Conservation (phyloP, 2,888 invertebrate genomes). For the Plemyria rubiginata region DNA sequence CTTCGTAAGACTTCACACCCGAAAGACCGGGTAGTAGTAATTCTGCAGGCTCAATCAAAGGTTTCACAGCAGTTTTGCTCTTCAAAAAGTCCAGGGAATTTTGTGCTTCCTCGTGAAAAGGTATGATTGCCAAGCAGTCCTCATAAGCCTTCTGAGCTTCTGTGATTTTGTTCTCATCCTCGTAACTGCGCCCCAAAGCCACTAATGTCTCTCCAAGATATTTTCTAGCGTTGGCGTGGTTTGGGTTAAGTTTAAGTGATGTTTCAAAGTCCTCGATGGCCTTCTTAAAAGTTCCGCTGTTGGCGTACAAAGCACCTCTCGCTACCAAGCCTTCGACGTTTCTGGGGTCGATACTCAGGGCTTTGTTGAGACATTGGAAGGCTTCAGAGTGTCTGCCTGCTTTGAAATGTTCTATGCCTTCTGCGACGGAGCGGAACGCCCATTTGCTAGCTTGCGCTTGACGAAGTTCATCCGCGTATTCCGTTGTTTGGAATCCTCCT, state of each 20-base stretch:
- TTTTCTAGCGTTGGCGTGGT: conserved; percentile 96
- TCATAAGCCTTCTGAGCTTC: conserved; percentile 94
- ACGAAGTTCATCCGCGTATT: conserved; percentile 93
- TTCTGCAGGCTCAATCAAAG: conserved; percentile 87
- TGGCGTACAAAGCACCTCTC: conserved; percentile 96
- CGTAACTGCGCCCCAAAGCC: conserved; percentile 94
- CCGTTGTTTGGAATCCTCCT: conserved; percentile 90
- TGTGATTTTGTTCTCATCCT: conserved; percentile 93
- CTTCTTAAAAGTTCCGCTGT: conserved; percentile 96
- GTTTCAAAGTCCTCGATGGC: conserved; percentile 98
- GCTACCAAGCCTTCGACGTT: conserved; percentile 97
- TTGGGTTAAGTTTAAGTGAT: conserved; percentile 94
- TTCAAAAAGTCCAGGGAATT: conserved; percentile 93
- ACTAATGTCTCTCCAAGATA: conserved; percentile 97
- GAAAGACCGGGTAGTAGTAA: conserved; percentile 86
- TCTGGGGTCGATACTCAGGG: conserved; percentile 94
- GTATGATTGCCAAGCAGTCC: conserved; percentile 92
- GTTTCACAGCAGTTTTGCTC: conserved; percentile 86
- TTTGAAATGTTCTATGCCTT: conserved; percentile 97
- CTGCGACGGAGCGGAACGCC: conserved; percentile 97
- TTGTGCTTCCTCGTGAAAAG: conserved; percentile 94
- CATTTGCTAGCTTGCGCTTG: conserved; percentile 96
- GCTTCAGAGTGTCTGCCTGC: conserved; percentile 96
- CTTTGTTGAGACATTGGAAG: conserved; percentile 96
- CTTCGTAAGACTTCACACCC: conserved; percentile 84